Base-by-base conservation (phyloP, 1,140 invertebrate species). In the Lepidurus apus region DNA sequence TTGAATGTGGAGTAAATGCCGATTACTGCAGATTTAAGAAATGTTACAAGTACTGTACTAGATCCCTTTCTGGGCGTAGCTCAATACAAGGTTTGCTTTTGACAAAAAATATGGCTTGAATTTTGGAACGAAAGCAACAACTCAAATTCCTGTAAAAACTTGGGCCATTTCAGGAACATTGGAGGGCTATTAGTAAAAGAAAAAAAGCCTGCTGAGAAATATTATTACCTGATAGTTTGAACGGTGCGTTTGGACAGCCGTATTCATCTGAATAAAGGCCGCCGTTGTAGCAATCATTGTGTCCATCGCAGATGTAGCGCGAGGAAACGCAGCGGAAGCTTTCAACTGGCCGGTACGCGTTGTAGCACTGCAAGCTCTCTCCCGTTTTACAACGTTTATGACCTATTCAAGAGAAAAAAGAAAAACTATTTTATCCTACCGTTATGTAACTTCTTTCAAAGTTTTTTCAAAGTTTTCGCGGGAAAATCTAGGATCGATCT, bases 251-350 rank as follows among this genome's bases (percentile, higher is more conserved):
- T 85, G 85, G 75, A 80, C 87, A 88, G 34, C 84, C 84, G 53
- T 81, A 84, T 81, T 88, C 87, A 78, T 88, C 87, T 0, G 84
- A 83, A 7, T 85, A 82, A 2, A 53, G 65, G 5, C 81, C 76
- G 10, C 83, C 83, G 78, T 85, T 85, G 76, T 82, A 82, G 77
- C 87, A 88, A 80, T 88, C 85, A 78, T 86, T 86, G 74, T 78
- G 73, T 0, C 83, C 83, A 78, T 88, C 86, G 81, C 87, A 88
- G 7, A 88, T 79, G 77, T 81, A 84, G 24, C 81, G 76, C 34
- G 78, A 73, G 7, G 74, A 47, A 42, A 84, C 82, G 75, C 83
- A 84, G 21, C 83, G 81, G 17, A 45, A 43, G 24, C 44, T 77
- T 10, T 81, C 80, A 11, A 77, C 81, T 47, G 74, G 44, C 7